Base-by-base conservation (phyloP, 2,888 invertebrate genomes). In the Trichogramma evanescens region DNA sequence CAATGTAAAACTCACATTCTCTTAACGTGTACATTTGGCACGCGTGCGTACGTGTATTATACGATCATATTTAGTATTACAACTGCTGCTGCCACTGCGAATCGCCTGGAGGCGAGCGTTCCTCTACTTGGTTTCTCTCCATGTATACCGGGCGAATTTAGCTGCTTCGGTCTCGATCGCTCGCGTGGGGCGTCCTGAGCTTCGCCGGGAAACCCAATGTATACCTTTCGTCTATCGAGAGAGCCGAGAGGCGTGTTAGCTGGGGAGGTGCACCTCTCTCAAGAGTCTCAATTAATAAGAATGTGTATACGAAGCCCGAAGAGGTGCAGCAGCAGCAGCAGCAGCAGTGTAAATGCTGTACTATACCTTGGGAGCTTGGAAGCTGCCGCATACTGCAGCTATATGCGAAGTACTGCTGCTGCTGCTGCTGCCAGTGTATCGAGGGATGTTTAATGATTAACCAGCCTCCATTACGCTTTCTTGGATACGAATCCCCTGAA, bases 371-470 rank as follows among this genome's bases (percentile, higher is more conserved):
- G 13, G 13, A 13, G 13, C 2, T 13, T 1, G 13, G 13, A 70
- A 73, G 67, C 69, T 68, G 68, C 69, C 65, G 67, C 67, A 68
- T 69, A 68, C 68, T 70, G 69, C 68, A 48, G 10, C 54, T 46
- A 44, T 54, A 66, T 65, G 66, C 65, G 65, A 73, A 72, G 69
- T 71, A 73, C 72, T 71, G 70, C 13, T 13, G 13, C 13, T 13
- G 13, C 13, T 13, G 13, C 13, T 13, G 43, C 38, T 13, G 6
- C 10, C 43, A 52, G 13, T 46, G 74, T 74, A 76, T 74, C 76
- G 73, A 68, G 75, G 74, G 76, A 75, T 74, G 73, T 67, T 76
- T 73, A 76, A 76, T 76, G 76, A 76, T 76, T 76, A 75, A 76
- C 72, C 69, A 76, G 74, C 71, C 72, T 75, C 76, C 76, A 76